These are phyloP conservation scores for Rhorus exstirpatorius DNA, from an alignment of 2,888 invertebrate species.

Conservation along the genomic window DNA sequence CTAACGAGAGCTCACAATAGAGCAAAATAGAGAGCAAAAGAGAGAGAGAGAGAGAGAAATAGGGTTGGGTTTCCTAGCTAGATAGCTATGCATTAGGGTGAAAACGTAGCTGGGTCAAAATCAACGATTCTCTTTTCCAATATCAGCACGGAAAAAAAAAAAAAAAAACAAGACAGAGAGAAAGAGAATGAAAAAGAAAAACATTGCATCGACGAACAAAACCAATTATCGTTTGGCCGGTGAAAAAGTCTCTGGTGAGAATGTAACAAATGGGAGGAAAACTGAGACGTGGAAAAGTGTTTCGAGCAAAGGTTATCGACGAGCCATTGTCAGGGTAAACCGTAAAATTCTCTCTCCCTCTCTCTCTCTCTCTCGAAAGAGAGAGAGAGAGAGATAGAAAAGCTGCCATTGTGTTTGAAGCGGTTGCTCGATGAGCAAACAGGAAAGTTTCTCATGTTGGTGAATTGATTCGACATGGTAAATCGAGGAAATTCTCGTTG, in stretches of 20 bases:
- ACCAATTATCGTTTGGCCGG: slow-evolving; percentile 50
- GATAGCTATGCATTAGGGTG: slow-evolving; percentile 43
- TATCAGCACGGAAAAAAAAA: slow-evolving; percentile 24
- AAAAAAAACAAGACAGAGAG: background rate
- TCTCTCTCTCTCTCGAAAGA: too few relatives aligned
- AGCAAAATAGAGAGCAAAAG: slow-evolving; percentile 11
- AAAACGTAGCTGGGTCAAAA: slow-evolving; percentile 34
- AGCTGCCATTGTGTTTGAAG: background rate
- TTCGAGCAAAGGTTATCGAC: slow-evolving; percentile 47
- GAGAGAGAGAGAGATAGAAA: too few relatives aligned
- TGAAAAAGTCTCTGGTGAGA: slow-evolving; percentile 16
- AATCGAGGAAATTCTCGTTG: slow-evolving; percentile 39
- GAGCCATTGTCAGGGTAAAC: slow-evolving; percentile 55
- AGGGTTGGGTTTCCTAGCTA: slow-evolving; percentile 30
- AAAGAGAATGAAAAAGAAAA: background rate
- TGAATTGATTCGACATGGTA: slow-evolving; percentile 54
- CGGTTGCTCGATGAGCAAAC: slow-evolving; percentile 43
- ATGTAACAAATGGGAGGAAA: slow-evolving; percentile 11
- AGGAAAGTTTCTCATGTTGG: slow-evolving; percentile 39
- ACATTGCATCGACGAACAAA: slow-evolving; percentile 44
- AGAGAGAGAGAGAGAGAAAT: background rate
- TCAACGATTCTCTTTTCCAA: slow-evolving; percentile 56
- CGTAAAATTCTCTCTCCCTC: slow-evolving; percentile 12
- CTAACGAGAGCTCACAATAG: slow-evolving; percentile 55
- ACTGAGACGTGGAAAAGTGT: background rate